A percentile compares a stretch with the other conserved stretches of the same genome.
Conservation (phyloP, 1,140 invertebrate species). For the Pseudobourletiella spinata region DNA sequence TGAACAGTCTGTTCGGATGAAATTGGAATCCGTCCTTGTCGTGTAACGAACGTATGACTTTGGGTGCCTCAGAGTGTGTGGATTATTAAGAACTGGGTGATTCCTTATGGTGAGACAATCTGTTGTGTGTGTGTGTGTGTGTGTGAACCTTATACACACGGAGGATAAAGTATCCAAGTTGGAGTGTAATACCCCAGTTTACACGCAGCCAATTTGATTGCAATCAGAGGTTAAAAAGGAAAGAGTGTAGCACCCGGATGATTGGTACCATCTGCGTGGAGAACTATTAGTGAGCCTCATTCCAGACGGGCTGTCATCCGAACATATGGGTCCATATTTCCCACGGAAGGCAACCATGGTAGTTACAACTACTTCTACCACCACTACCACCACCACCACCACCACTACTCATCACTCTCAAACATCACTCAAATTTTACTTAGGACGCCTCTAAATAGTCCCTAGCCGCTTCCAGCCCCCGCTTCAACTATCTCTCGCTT, state of each 20-base stretch:
- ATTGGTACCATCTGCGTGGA: neutral
- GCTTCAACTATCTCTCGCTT: neutral
- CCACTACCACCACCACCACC: no score
- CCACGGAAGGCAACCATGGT: neutral
- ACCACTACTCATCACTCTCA: no score
- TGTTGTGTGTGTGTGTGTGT: no score
- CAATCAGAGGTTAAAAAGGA: slow-evolving; percentile 6
- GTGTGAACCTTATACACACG: no score
- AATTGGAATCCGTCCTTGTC: no score
- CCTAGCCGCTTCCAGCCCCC: neutral
- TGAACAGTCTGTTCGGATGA: no score
- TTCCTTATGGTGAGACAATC: no score
- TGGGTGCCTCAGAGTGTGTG: no score
- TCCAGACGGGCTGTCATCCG: neutral
- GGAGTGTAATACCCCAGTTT: no score
- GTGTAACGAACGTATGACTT: no score
- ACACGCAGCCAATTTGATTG: neutral
- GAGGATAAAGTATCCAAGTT: no score
- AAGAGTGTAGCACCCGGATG: slow-evolving; percentile 1
- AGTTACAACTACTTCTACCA: neutral
- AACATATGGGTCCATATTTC: slow-evolving; percentile 2
- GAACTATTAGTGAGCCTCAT: neutral
- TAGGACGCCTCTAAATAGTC: neutral
- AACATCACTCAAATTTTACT: neutral
- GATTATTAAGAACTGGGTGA: no score